Evolutionary conservation across 2,888 invertebrate species (phyloP).

Genomic region (Tryphoninae sp.): DNA sequence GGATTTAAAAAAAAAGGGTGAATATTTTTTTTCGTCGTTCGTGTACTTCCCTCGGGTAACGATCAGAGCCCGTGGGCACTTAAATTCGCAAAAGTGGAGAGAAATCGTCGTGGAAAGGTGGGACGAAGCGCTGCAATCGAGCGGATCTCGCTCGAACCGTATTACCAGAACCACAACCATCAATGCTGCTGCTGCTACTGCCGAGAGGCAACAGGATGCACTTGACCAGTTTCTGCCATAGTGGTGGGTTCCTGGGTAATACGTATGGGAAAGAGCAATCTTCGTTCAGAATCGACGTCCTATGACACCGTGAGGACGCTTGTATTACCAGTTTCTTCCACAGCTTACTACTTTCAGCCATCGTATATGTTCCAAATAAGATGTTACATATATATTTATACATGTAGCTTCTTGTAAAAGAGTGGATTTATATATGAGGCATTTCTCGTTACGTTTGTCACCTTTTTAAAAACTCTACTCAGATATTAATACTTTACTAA

Average conservation of each 20-base stretch:
- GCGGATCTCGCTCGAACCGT: neutral
- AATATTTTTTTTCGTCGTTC: neutral
- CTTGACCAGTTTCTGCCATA: slow-evolving; percentile 37
- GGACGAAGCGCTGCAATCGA: slow-evolving; percentile 10
- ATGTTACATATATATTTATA: neutral
- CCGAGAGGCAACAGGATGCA: slow-evolving; percentile 21
- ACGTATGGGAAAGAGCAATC: slow-evolving; percentile 34
- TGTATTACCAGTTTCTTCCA: neutral
- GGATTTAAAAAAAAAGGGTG: no score
- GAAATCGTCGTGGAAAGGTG: neutral
- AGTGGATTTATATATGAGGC: no score
- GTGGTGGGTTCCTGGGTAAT: slow-evolving; percentile 33
- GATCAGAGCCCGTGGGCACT: slow-evolving; percentile 4
- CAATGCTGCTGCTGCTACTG: neutral
- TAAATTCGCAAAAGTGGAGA: slow-evolving; percentile 23
- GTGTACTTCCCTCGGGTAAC: neutral
- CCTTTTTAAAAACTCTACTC: no score
- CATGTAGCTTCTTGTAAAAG: neutral
- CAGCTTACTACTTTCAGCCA: neutral
- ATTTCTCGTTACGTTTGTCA: no score
- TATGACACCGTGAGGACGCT: neutral
- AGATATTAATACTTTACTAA: no score
- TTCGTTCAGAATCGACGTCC: slow-evolving; percentile 27
- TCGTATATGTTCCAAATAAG: neutral
- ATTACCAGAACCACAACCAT: neutral